Conservation (phyloP, 2,113 vertebrate species). For the Leuciscus idus region DNA sequence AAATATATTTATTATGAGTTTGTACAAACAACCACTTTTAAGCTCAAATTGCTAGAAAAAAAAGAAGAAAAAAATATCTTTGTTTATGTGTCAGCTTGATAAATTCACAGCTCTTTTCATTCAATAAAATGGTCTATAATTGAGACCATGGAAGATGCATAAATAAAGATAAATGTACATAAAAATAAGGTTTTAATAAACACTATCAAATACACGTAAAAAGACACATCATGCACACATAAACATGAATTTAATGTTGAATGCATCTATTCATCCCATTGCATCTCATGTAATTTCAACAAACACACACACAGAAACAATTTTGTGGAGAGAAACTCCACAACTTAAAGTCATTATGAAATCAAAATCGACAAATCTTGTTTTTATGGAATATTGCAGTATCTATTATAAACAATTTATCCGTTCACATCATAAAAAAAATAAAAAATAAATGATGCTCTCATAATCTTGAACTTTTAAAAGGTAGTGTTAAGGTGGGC, state of each 20-base stretch:
- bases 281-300: not conserved
- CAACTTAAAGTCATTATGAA: not conserved
- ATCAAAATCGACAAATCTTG: too few species aligned
- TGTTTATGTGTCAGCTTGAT: slow-evolving; percentile 6
- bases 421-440: too few species aligned
- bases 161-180: slow-evolving; percentile 16
- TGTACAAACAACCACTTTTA: slow-evolving; percentile 1
- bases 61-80: not conserved
- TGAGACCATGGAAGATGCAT: not conserved
- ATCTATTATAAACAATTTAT: too few species aligned
- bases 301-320: not conserved
- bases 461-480: too few species aligned
- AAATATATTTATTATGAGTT: not conserved
- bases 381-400: too few species aligned
- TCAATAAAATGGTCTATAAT: slow-evolving; percentile 34
- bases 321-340: not conserved
- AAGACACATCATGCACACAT: not conserved
- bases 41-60: not conserved
- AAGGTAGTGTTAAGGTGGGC: too few species aligned
- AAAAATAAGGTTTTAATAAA: slow-evolving; percentile 1
- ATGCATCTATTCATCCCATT: not conserved
- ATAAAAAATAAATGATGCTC: too few species aligned
- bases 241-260: not conserved
- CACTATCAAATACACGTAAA: not conserved
- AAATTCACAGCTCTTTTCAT: slow-evolving; percentile 27